A percentile compares a stretch with the other conserved stretches of the same genome.
Conservation (phyloP, 2,888 invertebrate species). For the Nasonovia ribisnigri region DNA sequence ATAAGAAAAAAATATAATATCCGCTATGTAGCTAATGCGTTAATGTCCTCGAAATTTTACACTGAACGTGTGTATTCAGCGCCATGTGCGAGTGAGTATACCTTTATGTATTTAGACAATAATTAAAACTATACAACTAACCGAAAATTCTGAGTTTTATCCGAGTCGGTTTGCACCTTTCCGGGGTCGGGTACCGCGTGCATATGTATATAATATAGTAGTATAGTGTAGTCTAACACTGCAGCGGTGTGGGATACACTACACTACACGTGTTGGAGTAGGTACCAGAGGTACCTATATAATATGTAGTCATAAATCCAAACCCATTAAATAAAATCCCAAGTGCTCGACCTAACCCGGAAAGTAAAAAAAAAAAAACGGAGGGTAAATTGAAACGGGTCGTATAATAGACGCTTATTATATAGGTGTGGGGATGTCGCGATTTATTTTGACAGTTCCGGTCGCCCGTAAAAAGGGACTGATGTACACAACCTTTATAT, state of each 20-base stretch:
- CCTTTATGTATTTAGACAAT: background rate
- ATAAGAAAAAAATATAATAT: background rate
- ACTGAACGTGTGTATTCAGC: background rate
- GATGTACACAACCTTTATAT: background rate
- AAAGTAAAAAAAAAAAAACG: background rate
- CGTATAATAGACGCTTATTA: background rate
- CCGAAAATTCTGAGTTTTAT: background rate
- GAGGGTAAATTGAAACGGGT: slow-evolving; percentile 2
- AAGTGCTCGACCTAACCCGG: background rate
- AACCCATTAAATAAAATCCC: slow-evolving; percentile 27
- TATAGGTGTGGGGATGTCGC: background rate
- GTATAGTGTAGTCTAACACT: background rate
- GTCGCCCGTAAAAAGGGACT: background rate
- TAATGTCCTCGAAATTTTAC: background rate
- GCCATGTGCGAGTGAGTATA: background rate
- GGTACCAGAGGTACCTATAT: background rate
- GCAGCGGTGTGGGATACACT: background rate
- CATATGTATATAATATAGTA: background rate
- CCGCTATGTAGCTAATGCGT: background rate
- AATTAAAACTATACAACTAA: background rate
- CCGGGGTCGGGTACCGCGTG: slow-evolving; percentile 11
- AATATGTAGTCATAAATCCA: background rate
- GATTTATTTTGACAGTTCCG: slow-evolving; percentile 26
- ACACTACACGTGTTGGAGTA: slow-evolving; percentile 34
- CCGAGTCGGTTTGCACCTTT: slow-evolving; percentile 20